Evolutionary conservation across 2,888 invertebrate species (phyloP).

Genomic region (Noctua janthe): DNA sequence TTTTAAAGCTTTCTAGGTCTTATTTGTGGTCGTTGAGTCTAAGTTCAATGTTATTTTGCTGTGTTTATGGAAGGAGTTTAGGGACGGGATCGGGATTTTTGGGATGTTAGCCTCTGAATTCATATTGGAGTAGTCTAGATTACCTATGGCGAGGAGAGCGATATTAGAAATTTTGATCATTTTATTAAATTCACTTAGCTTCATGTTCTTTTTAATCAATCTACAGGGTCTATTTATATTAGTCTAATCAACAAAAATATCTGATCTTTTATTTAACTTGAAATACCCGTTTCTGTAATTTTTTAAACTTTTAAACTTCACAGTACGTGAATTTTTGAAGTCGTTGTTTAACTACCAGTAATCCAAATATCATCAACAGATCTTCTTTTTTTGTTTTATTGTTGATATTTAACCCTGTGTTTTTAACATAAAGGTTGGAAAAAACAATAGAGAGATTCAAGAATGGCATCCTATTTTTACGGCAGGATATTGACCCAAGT

Average conservation of each 20-base stretch:
- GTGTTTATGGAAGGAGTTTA: constrained; percentile 17
- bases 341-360: background rate
- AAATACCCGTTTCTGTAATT: background rate
- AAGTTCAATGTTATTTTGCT: constrained; percentile 14
- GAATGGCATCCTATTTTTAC: background rate
- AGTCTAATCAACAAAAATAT: background rate
- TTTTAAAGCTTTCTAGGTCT: constrained; percentile 44
- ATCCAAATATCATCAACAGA: background rate
- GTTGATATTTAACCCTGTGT: background rate
- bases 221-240: background rate
- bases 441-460: background rate
- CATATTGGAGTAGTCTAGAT: background rate
- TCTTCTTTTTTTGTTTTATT: background rate
- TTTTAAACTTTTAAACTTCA: no score
- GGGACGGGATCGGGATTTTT: background rate
- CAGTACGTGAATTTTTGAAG: no score
- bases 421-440: background rate
- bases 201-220: background rate
- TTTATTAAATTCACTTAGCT: background rate
- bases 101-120: background rate
- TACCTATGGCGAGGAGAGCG: background rate
- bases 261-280: background rate
- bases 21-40: constrained; percentile 50
- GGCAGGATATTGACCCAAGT: background rate
- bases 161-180: background rate